Evolutionary conservation across 2,888 invertebrate genomes (phyloP).

Genomic region (Cryptocephalus moraei): DNA sequence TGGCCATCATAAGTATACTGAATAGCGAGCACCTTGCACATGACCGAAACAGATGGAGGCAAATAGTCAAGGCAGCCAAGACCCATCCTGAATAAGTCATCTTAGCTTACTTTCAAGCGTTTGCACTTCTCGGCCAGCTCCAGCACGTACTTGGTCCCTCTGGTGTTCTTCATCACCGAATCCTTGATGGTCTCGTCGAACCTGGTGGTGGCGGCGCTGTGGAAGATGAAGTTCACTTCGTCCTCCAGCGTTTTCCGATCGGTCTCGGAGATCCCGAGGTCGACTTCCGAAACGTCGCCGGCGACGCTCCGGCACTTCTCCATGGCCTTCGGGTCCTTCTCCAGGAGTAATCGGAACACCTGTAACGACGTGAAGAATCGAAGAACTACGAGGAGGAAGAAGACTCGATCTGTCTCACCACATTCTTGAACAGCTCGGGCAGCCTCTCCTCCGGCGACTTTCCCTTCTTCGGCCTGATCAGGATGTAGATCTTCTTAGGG

Average conservation of each 20-base stretch:
- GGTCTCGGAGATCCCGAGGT: constrained; percentile 38
- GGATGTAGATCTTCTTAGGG: constrained; percentile 34
- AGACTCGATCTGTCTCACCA: constrained; percentile 17
- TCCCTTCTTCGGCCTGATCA: constrained; percentile 35
- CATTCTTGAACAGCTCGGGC: constrained; percentile 30
- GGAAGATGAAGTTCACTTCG: constrained; percentile 53
- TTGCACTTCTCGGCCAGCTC: constrained; percentile 27
- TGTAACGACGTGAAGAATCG: constrained; percentile 28
- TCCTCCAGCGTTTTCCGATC: constrained; percentile 40
- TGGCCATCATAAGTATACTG: no score
- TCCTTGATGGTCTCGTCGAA: constrained; percentile 56
- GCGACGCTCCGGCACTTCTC: constrained; percentile 44
- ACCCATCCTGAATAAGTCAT: no score
- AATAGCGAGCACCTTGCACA: no score
- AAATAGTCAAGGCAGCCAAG: no score
- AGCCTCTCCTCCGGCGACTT: constrained; percentile 31
- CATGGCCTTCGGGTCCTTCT: constrained; percentile 42
- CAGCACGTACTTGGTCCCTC: constrained; percentile 31
- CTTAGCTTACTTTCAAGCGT: constrained; percentile 36
- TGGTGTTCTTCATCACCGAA: constrained; percentile 55
- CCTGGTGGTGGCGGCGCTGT: constrained; percentile 63
- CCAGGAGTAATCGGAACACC: constrained; percentile 66
- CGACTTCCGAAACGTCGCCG: constrained; percentile 41
- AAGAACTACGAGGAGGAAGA: neutral
- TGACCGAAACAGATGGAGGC: no score